Evolutionary conservation across 2,113 vertebrate species (phyloP), one percentile per base, ranked within the genome.

Genomic region (Podiceps cristatus): DNA sequence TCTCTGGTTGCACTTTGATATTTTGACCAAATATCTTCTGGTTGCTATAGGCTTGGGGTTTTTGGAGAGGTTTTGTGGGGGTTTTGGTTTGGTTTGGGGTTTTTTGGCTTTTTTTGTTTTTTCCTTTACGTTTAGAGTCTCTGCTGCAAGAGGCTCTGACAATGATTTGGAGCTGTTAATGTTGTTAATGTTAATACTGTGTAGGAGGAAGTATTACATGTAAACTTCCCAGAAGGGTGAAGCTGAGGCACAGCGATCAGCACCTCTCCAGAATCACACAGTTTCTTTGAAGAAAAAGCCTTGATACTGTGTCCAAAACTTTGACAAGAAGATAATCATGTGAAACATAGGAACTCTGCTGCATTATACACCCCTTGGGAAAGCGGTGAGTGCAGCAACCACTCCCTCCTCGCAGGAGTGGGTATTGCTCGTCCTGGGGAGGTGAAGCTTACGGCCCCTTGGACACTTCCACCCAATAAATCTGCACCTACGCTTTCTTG

Each of bases 381-480:
- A 84, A 31, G 11, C n/a, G 53, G 58, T 10, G 89, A 55, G 42
- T 18, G 18, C 60, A 75, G 1, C 19, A 67, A 23, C 56, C 7
- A 1, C 55, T 59, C 47, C 52, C 63, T 59, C n/a, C 44, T 49
- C 2, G 0, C 33, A 5, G 49, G 37, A 47, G 37, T 0, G 50
- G 28, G 24, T 12, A 29, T 45, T 12, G 17, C 60, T 47, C 1
- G 10, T 62, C 25, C 25, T 20, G 28, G 13, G 19, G 28, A 77
- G 56, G 10, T 14, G 50, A 93, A 24, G 18, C 31, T 68, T 52
- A 6, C 1, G 10, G 28, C 44, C 22, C 19, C 58, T n/a, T 27
- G 64, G 63, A 45, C 69, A 9, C 35, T 60, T 78, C 42, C 80
- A 52, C 40, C 13, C 50, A 6, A 1, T 40, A 52, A 59, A 75